Percentiles rank a stretch among this genome's conserved stretches.
These are phyloP conservation scores for Alethe castanea DNA, from an alignment of 2,113 vertebrate species.

Conservation along the genomic window DNA sequence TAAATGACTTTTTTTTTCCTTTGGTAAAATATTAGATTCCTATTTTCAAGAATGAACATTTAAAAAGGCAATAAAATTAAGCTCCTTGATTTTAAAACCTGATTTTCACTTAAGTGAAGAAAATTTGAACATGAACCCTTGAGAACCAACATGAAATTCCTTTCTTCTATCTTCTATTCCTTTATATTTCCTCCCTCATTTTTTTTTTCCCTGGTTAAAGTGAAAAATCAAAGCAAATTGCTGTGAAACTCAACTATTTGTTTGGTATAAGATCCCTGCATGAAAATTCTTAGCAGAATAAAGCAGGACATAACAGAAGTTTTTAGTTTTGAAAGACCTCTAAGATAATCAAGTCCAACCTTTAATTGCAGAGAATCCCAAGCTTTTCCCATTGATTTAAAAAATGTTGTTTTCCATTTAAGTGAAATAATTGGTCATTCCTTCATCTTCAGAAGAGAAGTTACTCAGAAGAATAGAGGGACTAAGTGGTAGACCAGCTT, in stretches of 20 bases:
- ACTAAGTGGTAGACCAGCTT: background rate
- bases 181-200: background rate
- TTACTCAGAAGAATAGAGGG: background rate
- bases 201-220: background rate
- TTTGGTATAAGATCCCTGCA: background rate
- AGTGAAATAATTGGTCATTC: background rate
- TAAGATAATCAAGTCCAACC: no score
- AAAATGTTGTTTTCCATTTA: background rate
- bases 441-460: background rate
- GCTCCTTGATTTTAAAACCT: background rate
- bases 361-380: background rate
- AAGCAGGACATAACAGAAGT: background rate
- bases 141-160: background rate
- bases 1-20: background rate
- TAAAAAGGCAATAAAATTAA: background rate
- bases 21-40: background rate
- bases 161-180: background rate
- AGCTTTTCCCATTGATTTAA: conserved; percentile 6
- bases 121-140: background rate
- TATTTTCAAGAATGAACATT: background rate
- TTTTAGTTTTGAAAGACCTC: background rate
- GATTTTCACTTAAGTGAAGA: background rate
- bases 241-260: background rate
- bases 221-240: background rate
- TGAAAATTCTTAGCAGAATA: background rate